phyloP scores from a whole-genome alignment of 2,113 vertebrate species.

The Ptyas mucosa region DNA sequence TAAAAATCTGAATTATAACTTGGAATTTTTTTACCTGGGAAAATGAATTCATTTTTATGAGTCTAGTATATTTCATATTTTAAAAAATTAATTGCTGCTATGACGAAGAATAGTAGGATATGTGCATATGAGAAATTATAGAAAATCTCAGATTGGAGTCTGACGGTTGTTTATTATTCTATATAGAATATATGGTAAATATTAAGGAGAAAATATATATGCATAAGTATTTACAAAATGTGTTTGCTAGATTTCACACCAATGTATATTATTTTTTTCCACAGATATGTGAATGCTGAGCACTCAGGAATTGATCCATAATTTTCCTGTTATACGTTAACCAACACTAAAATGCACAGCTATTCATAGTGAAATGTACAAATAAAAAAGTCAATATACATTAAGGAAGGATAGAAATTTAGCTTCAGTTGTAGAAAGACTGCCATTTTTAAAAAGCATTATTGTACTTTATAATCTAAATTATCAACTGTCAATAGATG shows the following conservation, averaged over 20 bases:
- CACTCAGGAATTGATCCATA: neutral
- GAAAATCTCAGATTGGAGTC: neutral
- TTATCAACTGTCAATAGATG: neutral
- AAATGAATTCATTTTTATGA: neutral
- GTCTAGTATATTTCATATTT: neutral
- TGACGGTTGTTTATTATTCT: neutral
- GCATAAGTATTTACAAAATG: neutral
- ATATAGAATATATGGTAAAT: neutral
- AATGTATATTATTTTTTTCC: neutral
- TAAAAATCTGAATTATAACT: neutral
- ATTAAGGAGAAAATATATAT: neutral
- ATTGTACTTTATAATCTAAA: neutral
- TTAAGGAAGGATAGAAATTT: neutral
- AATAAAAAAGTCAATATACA: neutral
- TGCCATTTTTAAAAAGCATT: neutral
- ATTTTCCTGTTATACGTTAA: neutral
- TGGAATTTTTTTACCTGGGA: neutral
- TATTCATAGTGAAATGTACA: neutral
- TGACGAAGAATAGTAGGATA: neutral
- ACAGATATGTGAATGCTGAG: neutral
- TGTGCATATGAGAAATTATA: neutral
- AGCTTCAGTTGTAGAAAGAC: neutral
- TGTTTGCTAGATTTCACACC: neutral
- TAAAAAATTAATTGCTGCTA: neutral
- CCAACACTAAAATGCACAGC: neutral